These are phyloP conservation scores for Crotalus viridis DNA, from an alignment of 2,113 vertebrate species.

Conservation along the genomic window DNA sequence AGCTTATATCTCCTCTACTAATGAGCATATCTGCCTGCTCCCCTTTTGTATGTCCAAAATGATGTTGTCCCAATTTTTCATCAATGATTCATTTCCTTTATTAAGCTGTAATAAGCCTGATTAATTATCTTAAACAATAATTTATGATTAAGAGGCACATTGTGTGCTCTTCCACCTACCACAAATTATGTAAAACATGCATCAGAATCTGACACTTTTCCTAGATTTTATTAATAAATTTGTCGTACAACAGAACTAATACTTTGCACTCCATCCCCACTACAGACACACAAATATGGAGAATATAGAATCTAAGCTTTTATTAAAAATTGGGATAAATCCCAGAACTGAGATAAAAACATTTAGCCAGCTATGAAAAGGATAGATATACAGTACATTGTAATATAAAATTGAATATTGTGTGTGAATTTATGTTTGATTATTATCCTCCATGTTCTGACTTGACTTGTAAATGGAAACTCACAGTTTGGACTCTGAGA, in stretches of 20 bases:
- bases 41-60: neutral
- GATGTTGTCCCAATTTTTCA: constrained; percentile 18
- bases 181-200: constrained; percentile 23
- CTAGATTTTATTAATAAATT: constrained; percentile 24
- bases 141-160: constrained; percentile 30
- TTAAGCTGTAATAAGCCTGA: constrained; percentile 20
- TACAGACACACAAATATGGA: neutral
- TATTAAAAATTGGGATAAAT: neutral
- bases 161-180: constrained; percentile 21
- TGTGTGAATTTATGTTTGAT: neutral
- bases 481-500: neutral
- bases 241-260: constrained; percentile 1
- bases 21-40: constrained; percentile 12
- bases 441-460: neutral
- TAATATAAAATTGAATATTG: neutral
- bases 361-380: neutral
- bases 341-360: neutral
- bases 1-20: neutral
- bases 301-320: neutral
- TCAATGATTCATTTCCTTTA: constrained; percentile 26
- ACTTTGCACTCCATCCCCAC: neutral
- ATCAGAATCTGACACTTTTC: constrained; percentile 16
- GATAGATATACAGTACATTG: neutral
- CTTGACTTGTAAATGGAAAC: neutral
- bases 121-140: constrained; percentile 37